A percentile compares a stretch with the other conserved stretches of the same genome.
These are phyloP conservation scores for Scotopteryx bipunctaria DNA, from an alignment of 2,888 invertebrate species.

Conservation along the genomic window DNA sequence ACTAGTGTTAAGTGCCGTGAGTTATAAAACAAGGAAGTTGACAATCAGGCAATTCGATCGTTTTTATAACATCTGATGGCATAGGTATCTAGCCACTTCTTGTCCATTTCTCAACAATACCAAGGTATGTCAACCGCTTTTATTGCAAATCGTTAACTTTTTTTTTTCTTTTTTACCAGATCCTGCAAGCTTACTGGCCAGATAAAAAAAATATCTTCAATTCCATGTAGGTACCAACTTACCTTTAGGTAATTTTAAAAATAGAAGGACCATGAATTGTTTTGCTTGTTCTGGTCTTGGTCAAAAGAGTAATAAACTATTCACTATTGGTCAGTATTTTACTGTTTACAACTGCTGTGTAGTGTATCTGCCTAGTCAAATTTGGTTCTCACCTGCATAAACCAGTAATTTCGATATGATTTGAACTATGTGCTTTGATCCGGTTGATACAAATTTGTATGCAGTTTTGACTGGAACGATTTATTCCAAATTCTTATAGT, in stretches of 20 bases:
- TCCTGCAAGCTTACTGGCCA: slow-evolving; percentile 3
- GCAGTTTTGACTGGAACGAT: slow-evolving; percentile 39
- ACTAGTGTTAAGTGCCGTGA: background rate
- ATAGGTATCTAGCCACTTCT: background rate
- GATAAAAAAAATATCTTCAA: too few relatives aligned
- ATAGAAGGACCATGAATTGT: too few relatives aligned
- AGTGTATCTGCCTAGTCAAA: background rate
- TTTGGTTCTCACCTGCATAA: slow-evolving; percentile 5
- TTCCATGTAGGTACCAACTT: too few relatives aligned
- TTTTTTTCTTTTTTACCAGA: background rate
- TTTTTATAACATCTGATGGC: slow-evolving; percentile 16
- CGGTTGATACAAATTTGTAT: slow-evolving; percentile 34
- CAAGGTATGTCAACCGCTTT: slow-evolving; percentile 14
- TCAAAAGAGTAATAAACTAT: too few relatives aligned
- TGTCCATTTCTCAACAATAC: background rate
- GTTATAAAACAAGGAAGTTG: slow-evolving; percentile 24
- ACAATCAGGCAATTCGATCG: slow-evolving; percentile 13
- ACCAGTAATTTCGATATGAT: slow-evolving; percentile 40
- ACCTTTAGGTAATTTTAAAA: too few relatives aligned
- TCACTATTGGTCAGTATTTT: too few relatives aligned
- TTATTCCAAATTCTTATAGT: slow-evolving; percentile 11
- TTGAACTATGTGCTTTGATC: slow-evolving; percentile 48
- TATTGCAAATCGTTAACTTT: background rate
- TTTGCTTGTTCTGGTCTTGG: background rate
- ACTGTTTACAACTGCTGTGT: too few relatives aligned